Evolutionary conservation across 1,140 invertebrate genomes (phyloP).

Genomic region (Drosophila lini): DNA sequence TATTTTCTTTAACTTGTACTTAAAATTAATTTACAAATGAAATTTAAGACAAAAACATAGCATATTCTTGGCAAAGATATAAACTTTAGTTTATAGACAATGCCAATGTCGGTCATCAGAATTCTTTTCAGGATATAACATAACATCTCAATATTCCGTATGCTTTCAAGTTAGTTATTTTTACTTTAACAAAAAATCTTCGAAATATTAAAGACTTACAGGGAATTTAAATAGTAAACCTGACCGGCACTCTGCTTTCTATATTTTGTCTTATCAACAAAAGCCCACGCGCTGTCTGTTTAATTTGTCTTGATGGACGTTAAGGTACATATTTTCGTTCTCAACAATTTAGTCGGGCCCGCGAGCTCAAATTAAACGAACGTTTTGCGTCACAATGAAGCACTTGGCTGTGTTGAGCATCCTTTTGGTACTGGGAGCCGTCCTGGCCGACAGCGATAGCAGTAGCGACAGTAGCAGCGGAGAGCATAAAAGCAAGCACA

Average conservation of each 20-base stretch:
- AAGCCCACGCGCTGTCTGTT: conserved; percentile 19
- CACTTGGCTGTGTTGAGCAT: conserved; percentile 12
- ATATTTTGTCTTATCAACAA: conserved; percentile 36
- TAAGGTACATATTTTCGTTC: conserved; percentile 16
- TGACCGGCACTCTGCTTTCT: not conserved
- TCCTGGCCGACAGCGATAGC: conserved; percentile 50
- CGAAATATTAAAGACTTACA: not conserved
- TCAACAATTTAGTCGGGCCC: conserved; percentile 38
- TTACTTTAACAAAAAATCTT: not conserved
- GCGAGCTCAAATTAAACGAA: conserved; percentile 13
- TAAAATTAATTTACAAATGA: too few relatives aligned
- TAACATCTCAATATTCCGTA: not conserved
- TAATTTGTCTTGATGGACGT: conserved; percentile 21
- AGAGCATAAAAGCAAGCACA: conserved; percentile 16
- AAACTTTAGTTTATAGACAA: too few relatives aligned
- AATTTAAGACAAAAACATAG: too few relatives aligned
- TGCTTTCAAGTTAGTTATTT: not conserved
- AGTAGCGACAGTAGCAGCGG: conserved; percentile 32
- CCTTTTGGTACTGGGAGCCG: conserved; percentile 37
- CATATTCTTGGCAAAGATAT: too few relatives aligned
- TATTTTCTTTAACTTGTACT: not conserved
- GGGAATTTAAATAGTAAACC: conserved; percentile 11
- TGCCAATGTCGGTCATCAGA: too few relatives aligned
- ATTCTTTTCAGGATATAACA: not conserved
- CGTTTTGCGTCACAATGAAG: conserved; percentile 20